phyloP scores from a whole-genome alignment of 1,140 invertebrate species.

The Oryctes rhinoceros region DNA sequence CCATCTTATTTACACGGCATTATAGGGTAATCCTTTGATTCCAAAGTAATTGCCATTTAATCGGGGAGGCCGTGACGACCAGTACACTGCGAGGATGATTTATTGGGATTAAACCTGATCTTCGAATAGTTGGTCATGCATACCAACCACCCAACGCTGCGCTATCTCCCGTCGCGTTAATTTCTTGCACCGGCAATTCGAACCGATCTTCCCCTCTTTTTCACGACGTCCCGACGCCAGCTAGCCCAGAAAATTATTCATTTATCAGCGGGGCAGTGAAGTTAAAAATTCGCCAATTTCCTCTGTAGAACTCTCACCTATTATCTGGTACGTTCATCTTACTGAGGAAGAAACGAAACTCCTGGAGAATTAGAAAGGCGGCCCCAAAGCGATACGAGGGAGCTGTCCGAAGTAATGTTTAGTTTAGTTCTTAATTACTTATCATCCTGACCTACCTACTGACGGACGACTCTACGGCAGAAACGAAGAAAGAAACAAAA shows the following conservation, averaged over 20 bases:
- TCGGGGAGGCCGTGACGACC: slow-evolving; percentile 46
- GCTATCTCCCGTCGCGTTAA: slow-evolving; percentile 18
- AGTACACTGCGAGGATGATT: slow-evolving; percentile 46
- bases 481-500: slow-evolving; percentile 12
- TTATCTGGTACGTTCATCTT: slow-evolving; percentile 29
- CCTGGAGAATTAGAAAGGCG: slow-evolving; percentile 10
- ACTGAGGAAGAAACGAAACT: not conserved
- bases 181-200: slow-evolving; percentile 18
- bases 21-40: slow-evolving; percentile 49
- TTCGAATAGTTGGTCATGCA: slow-evolving; percentile 36
- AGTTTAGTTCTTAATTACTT: slow-evolving; percentile 37
- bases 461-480: slow-evolving; percentile 5
- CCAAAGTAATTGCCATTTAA: slow-evolving; percentile 50
- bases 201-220: slow-evolving; percentile 5
- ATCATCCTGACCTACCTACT: slow-evolving; percentile 26
- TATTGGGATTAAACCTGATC: slow-evolving; percentile 45
- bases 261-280: slow-evolving; percentile 9
- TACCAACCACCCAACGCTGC: slow-evolving; percentile 41
- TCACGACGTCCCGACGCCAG: not conserved
- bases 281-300: slow-evolving; percentile 36
- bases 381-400: not conserved
- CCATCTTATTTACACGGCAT: slow-evolving; percentile 50
- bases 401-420: slow-evolving; percentile 28
- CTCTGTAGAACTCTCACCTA: not conserved
- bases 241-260: slow-evolving; percentile 16